Evolutionary conservation across 2,888 invertebrate genomes (phyloP), one percentile per base, ranked within the genome.

Genomic region (Cactoblastis cactorum): DNA sequence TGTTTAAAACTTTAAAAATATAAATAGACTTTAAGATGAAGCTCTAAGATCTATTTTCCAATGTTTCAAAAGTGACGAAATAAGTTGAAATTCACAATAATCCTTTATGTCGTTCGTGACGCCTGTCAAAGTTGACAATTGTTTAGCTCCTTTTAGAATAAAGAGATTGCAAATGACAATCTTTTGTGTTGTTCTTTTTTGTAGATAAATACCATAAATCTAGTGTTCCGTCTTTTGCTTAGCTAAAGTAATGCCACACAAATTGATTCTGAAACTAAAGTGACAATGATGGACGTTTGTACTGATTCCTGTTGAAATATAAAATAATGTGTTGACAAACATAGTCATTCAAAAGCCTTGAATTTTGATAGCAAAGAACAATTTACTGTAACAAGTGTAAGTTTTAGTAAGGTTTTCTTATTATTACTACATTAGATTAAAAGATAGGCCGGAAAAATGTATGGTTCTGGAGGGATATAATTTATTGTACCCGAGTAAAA

Each of bases 51-150:
- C 15, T 9, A 32, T 43, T 43, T 43, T 43, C 17, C 9, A 43
- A 43, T 43, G 11, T 9, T 43, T 41, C 11, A 2, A 1, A 4
- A 19, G 11, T 28, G n/a, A 6, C 12, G 5, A 22, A 4, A 8
- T 12, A n/a, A 50, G 49, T 46, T 49, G 53, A 49, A 38, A 28
- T 53, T 28, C 63, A 54, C 67, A 69, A 67, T 83, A 84, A 88
- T 85, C 88, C 88, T 84, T 87, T 83, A 78, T 80, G 83, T 79
- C 67, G 71, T 67, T 78, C 62, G 74, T 75, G 76, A 80, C 69
- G 80, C 71, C 71, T 84, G 88, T 87, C 87, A 83, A 82, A 76
- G 74, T 80, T 77, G 70, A 72, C 80, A 83, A 86, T 86, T 87
- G 86, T 88, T 80, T 83, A 73, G 63, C 64, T 77, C 69, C 74